Evolutionary conservation across 2,797 vertebrate species (phyloP).

Genomic region (Anabacerthia variegaticeps): DNA sequence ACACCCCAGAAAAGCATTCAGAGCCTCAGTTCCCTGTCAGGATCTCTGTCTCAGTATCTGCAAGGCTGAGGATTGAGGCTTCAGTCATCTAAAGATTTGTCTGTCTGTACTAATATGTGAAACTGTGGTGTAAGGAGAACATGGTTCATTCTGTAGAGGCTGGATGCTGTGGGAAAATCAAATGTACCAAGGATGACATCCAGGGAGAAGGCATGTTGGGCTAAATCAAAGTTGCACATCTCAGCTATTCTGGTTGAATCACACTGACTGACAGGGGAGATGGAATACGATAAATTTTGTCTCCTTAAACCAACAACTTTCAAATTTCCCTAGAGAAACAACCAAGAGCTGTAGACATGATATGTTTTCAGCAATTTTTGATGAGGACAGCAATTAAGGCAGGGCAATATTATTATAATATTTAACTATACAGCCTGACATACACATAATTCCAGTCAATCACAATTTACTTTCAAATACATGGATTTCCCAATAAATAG

Average conservation of each 20-base stretch:
- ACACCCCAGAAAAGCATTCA: accelerated
- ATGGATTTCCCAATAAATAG: neutral
- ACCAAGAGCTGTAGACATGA: neutral
- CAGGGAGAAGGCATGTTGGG: neutral
- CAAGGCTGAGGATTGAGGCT: neutral
- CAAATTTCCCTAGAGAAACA: neutral
- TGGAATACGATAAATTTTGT: neutral
- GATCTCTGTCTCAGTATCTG: neutral
- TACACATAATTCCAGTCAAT: neutral
- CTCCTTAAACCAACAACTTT: neutral
- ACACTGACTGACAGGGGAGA: neutral
- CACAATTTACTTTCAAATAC: neutral
- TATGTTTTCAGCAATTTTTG: neutral
- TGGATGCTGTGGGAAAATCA: neutral
- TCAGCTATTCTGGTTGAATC: neutral
- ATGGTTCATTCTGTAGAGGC: neutral
- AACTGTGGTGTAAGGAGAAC: neutral
- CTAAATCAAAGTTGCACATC: neutral
- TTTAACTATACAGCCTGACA: neutral
- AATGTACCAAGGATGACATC: neutral
- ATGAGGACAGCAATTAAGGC: neutral
- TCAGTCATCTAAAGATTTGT: neutral
- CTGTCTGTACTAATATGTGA: accelerated
- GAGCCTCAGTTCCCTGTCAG: neutral
- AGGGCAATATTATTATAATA: neutral